These are phyloP conservation scores for Cylindroiulus punctatus DNA, from an alignment of 2,888 invertebrate genomes.

Conservation along the genomic window DNA sequence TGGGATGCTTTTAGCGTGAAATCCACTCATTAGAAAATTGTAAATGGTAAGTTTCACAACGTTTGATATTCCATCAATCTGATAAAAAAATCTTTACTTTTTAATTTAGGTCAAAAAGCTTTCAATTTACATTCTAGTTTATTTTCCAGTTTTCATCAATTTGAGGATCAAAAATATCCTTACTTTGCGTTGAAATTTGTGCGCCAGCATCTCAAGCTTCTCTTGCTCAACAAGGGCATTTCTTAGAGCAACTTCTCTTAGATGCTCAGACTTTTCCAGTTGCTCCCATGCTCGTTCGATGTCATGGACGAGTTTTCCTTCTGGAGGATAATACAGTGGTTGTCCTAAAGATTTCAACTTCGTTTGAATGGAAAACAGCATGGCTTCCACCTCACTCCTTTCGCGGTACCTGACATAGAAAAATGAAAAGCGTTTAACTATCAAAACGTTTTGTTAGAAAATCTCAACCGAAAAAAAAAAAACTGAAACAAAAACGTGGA, in stretches of 20 bases:
- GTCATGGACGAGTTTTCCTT: constrained; percentile 92
- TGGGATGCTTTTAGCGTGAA: neutral
- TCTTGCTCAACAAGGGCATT: constrained; percentile 92
- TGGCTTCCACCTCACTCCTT: constrained; percentile 94
- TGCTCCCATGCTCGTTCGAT: constrained; percentile 94
- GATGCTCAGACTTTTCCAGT: constrained; percentile 93
- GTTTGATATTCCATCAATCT: too few species aligned
- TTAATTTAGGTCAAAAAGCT: neutral
- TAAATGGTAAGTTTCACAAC: too few species aligned
- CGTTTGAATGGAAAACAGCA: constrained; percentile 96
- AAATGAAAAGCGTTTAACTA: neutral
- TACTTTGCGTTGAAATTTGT: constrained; percentile 93
- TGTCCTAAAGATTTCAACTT: constrained; percentile 93
- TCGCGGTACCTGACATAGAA: constrained; percentile 81
- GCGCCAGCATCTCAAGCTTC: constrained; percentile 91
- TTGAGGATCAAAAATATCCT: constrained; percentile 55
- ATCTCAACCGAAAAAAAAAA: constrained; percentile 46
- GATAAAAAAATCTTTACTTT: too few species aligned
- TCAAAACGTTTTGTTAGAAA: neutral
- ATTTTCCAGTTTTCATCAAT: neutral
- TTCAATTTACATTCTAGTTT: neutral
- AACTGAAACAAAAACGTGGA: neutral
- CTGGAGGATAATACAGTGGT: constrained; percentile 83
- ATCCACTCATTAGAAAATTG: neutral
- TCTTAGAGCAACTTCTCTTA: constrained; percentile 89